Evolutionary conservation across 2,113 vertebrate genomes (phyloP), one percentile per base, ranked within the genome.

Genomic region (Aegithalos caudatus): DNA sequence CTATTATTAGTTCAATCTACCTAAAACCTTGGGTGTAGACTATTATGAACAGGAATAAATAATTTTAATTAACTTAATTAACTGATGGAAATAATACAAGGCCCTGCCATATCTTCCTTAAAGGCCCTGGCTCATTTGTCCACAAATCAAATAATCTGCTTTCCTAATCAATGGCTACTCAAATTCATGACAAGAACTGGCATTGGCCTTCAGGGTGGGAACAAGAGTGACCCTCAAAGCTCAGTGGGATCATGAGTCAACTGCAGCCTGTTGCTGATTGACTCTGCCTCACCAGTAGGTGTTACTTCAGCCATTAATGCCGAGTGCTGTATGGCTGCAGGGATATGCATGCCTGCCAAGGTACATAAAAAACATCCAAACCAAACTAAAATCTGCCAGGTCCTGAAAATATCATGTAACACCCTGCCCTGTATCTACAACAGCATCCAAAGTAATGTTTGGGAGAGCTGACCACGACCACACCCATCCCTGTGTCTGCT

Each of bases 291-390:
- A 91, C 78, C 86, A 92, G 97, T 97, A 98, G 97, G 97, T 97
- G 97, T 97, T 96, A 97, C 97, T 97, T 95, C 83, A 95, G 87
- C 94, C 86, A 96, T 97, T 97, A 98, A 97, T 95, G 93, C 62
- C 57, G 96, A 96, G 90, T 70, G 87, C 92, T 95, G 87, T 45
- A 33, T 40, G 92, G 94, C 94, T 88, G 92, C 90, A 94, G 60
- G 88, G 81, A 89, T 60, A 50, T 3, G 20, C 33, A 38, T 12
- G 88, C 66, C 65, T 97, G 98, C 98, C 98, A 98, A 98, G 88
- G 96, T 96, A 98, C 92, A 98, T 97, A 97, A 95, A 76, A 96
- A 96, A 97, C 91, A 97, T 97, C 98, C 98, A 98, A 98, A 93
- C 81, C 97, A 98, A 98, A 98, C 96, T 97, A 72, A 96, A 91